Conservation (phyloP, 2,113 vertebrate species). For the Odocoileus hemionus region DNA sequence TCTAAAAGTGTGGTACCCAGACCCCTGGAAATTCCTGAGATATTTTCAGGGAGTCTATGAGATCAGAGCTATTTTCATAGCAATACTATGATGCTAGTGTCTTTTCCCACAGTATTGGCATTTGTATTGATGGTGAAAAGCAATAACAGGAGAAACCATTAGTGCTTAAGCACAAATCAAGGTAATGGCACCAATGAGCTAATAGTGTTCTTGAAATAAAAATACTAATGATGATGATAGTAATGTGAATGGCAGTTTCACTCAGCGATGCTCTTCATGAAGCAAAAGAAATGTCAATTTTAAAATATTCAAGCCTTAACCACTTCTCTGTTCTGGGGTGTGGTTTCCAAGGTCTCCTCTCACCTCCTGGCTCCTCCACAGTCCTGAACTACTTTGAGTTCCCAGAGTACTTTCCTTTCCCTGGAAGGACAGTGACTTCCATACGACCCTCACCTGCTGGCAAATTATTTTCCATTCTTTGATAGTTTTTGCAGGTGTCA, state of each 20-base stretch:
- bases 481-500: neutral
- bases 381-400: neutral
- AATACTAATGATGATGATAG: neutral
- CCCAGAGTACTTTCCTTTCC: neutral
- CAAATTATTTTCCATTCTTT: neutral
- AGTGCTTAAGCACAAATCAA: neutral
- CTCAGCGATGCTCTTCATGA: neutral
- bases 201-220: neutral
- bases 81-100: neutral
- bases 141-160: neutral
- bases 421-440: neutral
- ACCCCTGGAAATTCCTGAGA: neutral
- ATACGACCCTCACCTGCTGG: rapidly evolving
- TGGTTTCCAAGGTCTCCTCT: neutral
- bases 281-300: neutral
- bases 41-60: neutral
- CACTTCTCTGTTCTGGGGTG: neutral
- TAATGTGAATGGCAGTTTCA: neutral
- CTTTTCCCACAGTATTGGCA: neutral
- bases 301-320: neutral
- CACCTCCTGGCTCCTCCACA: too few species aligned
- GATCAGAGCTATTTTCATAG: neutral
- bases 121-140: neutral
- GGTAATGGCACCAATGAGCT: neutral
- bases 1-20: neutral